Conservation (phyloP, 2,797 vertebrate genomes). For the Phaenicophaeus curvirostris region DNA sequence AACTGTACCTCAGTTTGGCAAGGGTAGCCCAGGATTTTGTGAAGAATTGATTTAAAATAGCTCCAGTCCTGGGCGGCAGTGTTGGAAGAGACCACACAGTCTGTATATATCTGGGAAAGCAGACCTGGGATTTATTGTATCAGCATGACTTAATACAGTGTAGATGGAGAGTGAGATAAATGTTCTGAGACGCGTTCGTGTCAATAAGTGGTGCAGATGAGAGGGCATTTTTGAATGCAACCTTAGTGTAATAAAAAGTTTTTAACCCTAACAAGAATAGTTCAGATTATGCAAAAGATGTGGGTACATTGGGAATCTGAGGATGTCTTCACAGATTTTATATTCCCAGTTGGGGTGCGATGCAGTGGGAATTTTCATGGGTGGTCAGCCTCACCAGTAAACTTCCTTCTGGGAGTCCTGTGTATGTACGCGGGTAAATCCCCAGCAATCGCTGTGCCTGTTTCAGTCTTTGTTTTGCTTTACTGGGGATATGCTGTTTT, state of each 20-base stretch:
- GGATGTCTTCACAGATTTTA: not conserved
- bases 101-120: not conserved
- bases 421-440: not conserved
- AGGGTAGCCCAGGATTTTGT: not conserved
- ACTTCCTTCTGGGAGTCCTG: not conserved
- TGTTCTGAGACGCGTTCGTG: rapidly evolving
- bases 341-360: not conserved
- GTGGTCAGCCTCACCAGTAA: constrained; percentile 1
- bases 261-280: not conserved
- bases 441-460: not conserved
- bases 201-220: not conserved
- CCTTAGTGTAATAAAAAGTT: not conserved
- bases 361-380: not conserved
- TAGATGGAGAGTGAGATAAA: not conserved
- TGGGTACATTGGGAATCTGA: not conserved
- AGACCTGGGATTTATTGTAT: not conserved
- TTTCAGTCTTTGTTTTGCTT: constrained; percentile 8
- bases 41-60: not conserved
- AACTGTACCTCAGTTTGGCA: not conserved
- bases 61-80: not conserved
- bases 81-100: rapidly evolving
- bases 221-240: not conserved
- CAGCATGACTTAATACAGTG: not conserved
- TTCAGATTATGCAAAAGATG: not conserved
- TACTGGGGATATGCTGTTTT: not conserved